Base-by-base conservation (phyloP, 2,888 invertebrate species). In the Drosophila fulvimacula region DNA sequence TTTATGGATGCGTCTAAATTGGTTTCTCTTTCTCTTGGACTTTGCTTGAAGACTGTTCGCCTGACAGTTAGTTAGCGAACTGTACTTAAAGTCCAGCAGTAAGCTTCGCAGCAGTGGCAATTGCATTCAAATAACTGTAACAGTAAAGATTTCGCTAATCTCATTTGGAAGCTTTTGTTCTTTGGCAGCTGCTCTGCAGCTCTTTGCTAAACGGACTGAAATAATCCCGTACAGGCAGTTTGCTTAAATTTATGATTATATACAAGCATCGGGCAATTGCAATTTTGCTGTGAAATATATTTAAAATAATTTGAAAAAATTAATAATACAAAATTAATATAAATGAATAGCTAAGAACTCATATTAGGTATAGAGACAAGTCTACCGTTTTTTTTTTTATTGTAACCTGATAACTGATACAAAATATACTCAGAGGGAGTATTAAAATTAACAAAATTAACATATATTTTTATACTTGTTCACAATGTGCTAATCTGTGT, bases 1-100 rank as follows among this genome's bases (percentile, higher is more conserved):
- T 89, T 89, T 81, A 84, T 89, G 79, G 79, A 76, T 84, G 68
- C 66, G 62, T 56, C 48, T 52, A 49, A 64, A 79, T 71, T 70
- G 73, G 82, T 85, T 84, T 77, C 80, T 62, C 66, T 72, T 69
- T 81, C 76, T 51, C 27, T 68, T 69, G 44, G 44, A 60, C 51
- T 42, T 32, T 58, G 60, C 53, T 30, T 15, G 38, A 46, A 67
- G 56, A 48, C 49, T 41, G 52, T 32, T 49, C 11, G 21, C 41
- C 34, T 42, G 38, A 24, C 61, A 62, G 59, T 49, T 59, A 19
- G 61, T 48, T 55, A 58, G 58, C 15, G 65, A 68, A 79, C 53
- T 59, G 77, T 80, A 69, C 79, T 76, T 76, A 79, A 69, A 60
- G 55, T 57, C 59, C 49, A 53, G 65, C 74, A 65, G 64, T 52